A percentile compares a stretch with the other conserved stretches of the same genome.
phyloP scores from a whole-genome alignment of 2,888 invertebrate species.

The Erynnis tages region DNA sequence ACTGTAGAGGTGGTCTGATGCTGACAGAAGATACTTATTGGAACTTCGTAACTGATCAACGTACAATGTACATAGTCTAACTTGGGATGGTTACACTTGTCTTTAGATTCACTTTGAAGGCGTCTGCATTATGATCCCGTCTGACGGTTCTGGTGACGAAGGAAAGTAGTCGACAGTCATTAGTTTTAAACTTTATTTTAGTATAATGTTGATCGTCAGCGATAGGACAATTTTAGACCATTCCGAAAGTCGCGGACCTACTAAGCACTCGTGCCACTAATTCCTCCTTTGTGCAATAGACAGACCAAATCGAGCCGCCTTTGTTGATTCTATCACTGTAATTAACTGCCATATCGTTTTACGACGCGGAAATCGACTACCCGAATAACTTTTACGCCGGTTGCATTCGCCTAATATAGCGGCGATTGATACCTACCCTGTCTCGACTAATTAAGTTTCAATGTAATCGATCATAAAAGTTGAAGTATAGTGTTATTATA shows the following conservation, averaged over 20 bases:
- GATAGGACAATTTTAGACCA: no score
- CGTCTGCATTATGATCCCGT: no score
- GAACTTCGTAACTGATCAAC: no score
- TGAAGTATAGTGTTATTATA: conserved; percentile 4
- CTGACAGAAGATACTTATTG: no score
- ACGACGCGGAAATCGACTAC: conserved; percentile 45
- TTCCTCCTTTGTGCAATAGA: conserved; percentile 32
- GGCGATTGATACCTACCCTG: conserved; percentile 29
- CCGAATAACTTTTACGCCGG: conserved; percentile 37
- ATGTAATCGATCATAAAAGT: conserved; percentile 17
- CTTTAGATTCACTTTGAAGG: no score
- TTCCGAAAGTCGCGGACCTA: conserved; percentile 1
- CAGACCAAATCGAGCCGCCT: conserved; percentile 53
- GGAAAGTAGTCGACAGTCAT: no score
- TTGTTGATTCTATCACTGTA: conserved; percentile 50
- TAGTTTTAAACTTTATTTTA: no score
- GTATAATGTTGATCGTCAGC: no score
- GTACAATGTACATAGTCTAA: no score
- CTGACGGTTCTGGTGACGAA: no score
- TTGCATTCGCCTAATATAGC: conserved; percentile 28
- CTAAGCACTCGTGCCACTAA: neutral
- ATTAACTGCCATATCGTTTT: conserved; percentile 56
- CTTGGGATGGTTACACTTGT: no score
- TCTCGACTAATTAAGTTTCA: conserved; percentile 20
- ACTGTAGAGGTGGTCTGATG: no score